A percentile compares a stretch with the other conserved stretches of the same genome.
Evolutionary conservation across 2,113 vertebrate species (phyloP).

Genomic region (Gopherus evgoodei): DNA sequence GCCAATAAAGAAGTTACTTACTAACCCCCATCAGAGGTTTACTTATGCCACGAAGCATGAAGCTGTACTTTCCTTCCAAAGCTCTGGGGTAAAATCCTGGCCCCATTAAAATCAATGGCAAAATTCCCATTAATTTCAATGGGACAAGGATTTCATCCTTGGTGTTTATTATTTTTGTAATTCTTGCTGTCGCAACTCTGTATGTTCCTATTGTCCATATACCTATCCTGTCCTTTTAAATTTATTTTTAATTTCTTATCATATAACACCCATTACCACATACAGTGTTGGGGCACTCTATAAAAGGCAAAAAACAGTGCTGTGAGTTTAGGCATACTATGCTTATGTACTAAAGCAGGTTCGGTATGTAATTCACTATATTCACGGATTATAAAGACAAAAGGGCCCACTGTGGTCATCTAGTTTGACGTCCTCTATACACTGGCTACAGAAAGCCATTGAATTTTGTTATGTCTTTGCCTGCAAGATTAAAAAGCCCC

Average conservation of each 20-base stretch:
- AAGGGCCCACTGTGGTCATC: not conserved
- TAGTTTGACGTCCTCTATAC: not conserved
- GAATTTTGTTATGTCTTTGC: not conserved
- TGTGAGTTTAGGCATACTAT: too few species aligned
- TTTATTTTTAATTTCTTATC: too few species aligned
- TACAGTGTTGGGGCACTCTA: too few species aligned
- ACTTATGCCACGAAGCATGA: not conserved
- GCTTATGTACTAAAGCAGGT: too few species aligned
- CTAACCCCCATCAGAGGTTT: not conserved
- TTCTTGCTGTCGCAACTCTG: slow-evolving; percentile 64
- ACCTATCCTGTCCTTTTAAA: not conserved
- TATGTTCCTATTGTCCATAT: slow-evolving; percentile 61
- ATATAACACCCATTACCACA: too few species aligned
- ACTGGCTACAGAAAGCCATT: not conserved
- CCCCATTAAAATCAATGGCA: not conserved
- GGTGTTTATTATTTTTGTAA: slow-evolving; percentile 54
- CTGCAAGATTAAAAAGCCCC: not conserved
- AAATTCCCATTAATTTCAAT: not conserved
- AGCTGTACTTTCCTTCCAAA: not conserved
- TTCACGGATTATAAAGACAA: not conserved
- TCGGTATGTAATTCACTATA: too few species aligned
- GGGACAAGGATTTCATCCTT: not conserved
- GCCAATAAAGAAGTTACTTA: not conserved
- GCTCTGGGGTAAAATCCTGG: not conserved
- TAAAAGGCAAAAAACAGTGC: too few species aligned